A percentile compares a stretch with the other conserved stretches of the same genome.
Evolutionary conservation across 1,140 invertebrate species (phyloP).

Genomic region (Rhyacophila brunnea): DNA sequence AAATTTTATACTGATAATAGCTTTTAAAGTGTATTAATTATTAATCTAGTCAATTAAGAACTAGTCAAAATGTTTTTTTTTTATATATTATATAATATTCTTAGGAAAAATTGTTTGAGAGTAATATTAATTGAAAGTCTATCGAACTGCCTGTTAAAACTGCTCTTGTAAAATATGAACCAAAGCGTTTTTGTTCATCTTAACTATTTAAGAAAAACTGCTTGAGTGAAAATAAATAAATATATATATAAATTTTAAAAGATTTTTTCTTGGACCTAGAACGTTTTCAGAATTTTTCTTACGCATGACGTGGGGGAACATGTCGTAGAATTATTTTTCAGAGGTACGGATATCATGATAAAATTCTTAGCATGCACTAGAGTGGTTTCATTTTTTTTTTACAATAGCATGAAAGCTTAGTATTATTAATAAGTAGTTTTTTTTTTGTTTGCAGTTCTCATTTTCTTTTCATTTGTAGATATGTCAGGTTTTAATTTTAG

Average conservation of each 20-base stretch:
- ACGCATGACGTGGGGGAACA: too few relatives aligned
- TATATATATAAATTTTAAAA: conserved; percentile 10
- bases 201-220: conserved; percentile 14
- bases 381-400: too few relatives aligned
- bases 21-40: conserved; percentile 29
- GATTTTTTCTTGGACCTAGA: conserved; percentile 19
- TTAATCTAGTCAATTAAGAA: conserved; percentile 33
- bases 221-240: conserved; percentile 35
- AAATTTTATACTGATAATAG: conserved; percentile 35
- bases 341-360: conserved; percentile 3
- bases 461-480: too few relatives aligned
- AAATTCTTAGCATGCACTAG: too few relatives aligned
- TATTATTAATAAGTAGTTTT: too few relatives aligned
- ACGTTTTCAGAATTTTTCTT: conserved; percentile 19
- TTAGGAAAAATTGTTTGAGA: conserved; percentile 25
- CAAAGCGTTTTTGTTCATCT: neutral
- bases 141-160: conserved; percentile 22
- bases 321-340: too few relatives aligned
- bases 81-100: conserved; percentile 6
- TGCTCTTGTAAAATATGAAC: conserved; percentile 16
- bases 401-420: too few relatives aligned
- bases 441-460: too few relatives aligned
- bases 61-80: conserved; percentile 32
- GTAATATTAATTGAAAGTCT: conserved; percentile 31
- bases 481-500: too few relatives aligned